Evolutionary conservation across 2,797 vertebrate species (phyloP), one percentile per base, ranked within the genome.

Genomic region (Eulemur coronatus): DNA sequence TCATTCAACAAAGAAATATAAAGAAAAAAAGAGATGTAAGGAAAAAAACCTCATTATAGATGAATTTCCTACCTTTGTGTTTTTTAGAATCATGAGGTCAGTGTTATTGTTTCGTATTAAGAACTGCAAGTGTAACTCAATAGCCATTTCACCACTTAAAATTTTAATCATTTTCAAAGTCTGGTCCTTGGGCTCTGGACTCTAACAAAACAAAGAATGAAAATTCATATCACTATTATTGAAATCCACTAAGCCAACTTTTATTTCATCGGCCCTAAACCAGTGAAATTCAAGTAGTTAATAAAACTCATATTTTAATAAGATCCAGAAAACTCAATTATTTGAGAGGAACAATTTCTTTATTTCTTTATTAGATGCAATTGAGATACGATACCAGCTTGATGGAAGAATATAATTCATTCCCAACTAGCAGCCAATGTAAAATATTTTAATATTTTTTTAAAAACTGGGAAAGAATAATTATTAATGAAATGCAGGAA

Each of bases 141-240:
- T 99, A 65, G 99, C 99, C 99, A 99, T 99, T 98, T 99, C 99
- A 15, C 99, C 99, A 43, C 99, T 99, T 90, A 99, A 99, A 98
- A 99, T 99, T 99, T 99, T 99, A 97, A 99, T 99, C 99, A 99
- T 99, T 99, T 99, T 99, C 97, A 99, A 99, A 93, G 99, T 99
- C 99, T 99, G 99, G 98, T 99, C 99, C 98, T 99, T 99, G 13
- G 99, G 99, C 87, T 99, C 99, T 81, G 99, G 99, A 95, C 99
- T 99, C 99, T 99, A 94, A 72, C 97, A 87, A 98, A 96, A 57
- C 82, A 82, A 90, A 76, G 84, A 96, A 94, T 1, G 35, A 26
- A 93, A 55, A n/a, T 24, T 50, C 33, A 63, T 76, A 30, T 46
- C 11, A 26, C 7, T 35, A 95, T 95, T 80, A 87, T 11, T 96